Evolutionary conservation across 2,888 invertebrate species (phyloP).

Genomic region (Diloba caeruleocephala): DNA sequence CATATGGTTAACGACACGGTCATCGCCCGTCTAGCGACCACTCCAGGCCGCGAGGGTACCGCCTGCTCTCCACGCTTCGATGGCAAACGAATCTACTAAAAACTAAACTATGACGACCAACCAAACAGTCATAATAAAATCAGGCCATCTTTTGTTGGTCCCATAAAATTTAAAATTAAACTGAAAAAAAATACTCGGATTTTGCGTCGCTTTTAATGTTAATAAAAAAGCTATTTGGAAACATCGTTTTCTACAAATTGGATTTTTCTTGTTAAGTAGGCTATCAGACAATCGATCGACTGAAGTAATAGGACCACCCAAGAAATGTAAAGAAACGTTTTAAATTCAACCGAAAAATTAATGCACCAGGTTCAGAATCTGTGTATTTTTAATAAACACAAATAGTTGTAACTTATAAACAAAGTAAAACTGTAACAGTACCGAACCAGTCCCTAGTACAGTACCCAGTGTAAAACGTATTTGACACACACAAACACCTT

Average conservation of each 20-base stretch:
- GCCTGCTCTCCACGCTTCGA: conserved; percentile 57
- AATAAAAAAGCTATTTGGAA: conserved; percentile 16
- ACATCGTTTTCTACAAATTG: conserved; percentile 26
- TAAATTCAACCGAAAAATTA: conserved; percentile 29
- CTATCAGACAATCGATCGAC: neutral
- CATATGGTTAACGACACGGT: conserved; percentile 76
- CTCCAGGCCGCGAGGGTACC: conserved; percentile 56
- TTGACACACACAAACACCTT: conserved; percentile 11
- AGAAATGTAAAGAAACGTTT: conserved; percentile 17
- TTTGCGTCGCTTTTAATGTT: neutral
- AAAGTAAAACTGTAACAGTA: conserved; percentile 36
- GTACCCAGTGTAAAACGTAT: conserved; percentile 26
- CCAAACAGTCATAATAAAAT: conserved; percentile 36
- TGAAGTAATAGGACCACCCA: conserved; percentile 25
- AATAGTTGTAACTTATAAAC: conserved; percentile 25
- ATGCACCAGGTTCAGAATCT: conserved; percentile 14
- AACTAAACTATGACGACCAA: conserved; percentile 32
- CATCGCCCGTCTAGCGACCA: conserved; percentile 57
- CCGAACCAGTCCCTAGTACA: conserved; percentile 3
- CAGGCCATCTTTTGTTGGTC: conserved; percentile 27
- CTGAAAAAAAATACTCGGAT: conserved; percentile 9
- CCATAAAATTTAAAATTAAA: conserved; percentile 28
- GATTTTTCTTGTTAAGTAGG: conserved; percentile 12
- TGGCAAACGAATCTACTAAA: conserved; percentile 51
- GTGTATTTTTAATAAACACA: conserved; percentile 34